Base-by-base conservation (phyloP, 2,797 vertebrate species). In the Sebastes umbrosus region DNA sequence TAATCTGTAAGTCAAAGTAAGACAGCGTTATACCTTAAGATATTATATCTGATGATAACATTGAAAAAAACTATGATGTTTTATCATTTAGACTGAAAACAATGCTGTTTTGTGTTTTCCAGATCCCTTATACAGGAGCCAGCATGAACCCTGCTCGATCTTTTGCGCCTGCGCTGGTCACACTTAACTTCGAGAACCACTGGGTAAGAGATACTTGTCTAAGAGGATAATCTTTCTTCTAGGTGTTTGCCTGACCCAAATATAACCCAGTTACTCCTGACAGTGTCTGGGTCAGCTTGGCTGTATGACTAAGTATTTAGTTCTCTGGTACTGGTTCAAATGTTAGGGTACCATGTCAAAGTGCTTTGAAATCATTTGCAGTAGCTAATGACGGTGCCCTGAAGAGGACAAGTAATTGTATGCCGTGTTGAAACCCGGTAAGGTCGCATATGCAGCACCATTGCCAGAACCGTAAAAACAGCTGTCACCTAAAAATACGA, bases 111-210 rank as follows among this genome's bases (percentile, higher is more conserved):
- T 79, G 20, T 87, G 54, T 87, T 52, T 77, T 92, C 3, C 75
- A 99, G 98, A 98, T 99, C 83, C 97, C 96, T 63, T 99, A 97
- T 67, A 99, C 98, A 0, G 98, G 98, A 82, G 97, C 98, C 91
- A 98, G 97, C 86, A 99, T 99, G 98, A 99, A 99, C 76, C 98
- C 98, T 8, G 98, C 98, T 63, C 95, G 98, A 86, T 99, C 98
- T 2, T 97, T 99, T 59, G 98, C 97, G 79, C 98, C 98, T 78
- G 98, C 98, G 9, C 90, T 99, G 80, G 94, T 99, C 90, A 98
- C 96, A 79, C 95, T 97, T 36, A 97, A 93, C 80, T 99, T 98
- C 90, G 95, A 96, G 88, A 93, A 97, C 87, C 98, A 99, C 83
- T 99, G 98, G 98, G 98, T 99, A 96, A 97, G 94, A 87, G 20